Conservation (phyloP, 2,113 vertebrate species). For the Fukomys damarensis region DNA sequence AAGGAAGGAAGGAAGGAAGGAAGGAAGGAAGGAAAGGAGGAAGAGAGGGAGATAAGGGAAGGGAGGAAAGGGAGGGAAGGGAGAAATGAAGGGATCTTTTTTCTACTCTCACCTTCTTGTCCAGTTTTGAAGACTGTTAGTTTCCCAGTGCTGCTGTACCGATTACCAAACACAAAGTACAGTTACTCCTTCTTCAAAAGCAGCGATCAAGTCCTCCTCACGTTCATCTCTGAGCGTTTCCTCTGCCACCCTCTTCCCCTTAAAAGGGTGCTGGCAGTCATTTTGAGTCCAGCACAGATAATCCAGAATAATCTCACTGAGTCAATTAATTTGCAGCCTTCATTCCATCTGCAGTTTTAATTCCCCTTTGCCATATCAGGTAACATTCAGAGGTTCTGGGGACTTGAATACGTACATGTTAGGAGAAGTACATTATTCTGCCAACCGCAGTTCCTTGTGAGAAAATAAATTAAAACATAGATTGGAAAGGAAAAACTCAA, state of each 20-base stretch:
- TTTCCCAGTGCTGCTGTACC: no score
- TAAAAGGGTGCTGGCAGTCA: background rate
- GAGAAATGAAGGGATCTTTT: no score
- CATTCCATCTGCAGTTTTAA: background rate
- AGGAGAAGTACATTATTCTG: background rate
- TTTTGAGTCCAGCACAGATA: background rate
- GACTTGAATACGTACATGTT: no score
- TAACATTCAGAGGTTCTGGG: background rate
- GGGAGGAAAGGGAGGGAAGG: no score
- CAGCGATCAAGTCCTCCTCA: background rate
- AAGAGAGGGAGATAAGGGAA: no score
- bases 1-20: no score
- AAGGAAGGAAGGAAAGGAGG: no score
- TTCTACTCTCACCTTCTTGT: no score
- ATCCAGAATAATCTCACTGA: background rate
- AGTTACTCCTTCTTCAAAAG: background rate
- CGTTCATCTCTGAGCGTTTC: background rate
- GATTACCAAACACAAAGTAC: no score
- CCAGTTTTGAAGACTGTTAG: no score
- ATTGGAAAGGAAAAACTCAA: background rate
- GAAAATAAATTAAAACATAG: background rate
- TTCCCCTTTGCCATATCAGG: background rate
- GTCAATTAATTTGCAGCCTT: background rate
- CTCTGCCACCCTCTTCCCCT: background rate
- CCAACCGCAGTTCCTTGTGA: no score